phyloP scores from a whole-genome alignment of 2,888 invertebrate species.

The Sicus ferrugineus region DNA sequence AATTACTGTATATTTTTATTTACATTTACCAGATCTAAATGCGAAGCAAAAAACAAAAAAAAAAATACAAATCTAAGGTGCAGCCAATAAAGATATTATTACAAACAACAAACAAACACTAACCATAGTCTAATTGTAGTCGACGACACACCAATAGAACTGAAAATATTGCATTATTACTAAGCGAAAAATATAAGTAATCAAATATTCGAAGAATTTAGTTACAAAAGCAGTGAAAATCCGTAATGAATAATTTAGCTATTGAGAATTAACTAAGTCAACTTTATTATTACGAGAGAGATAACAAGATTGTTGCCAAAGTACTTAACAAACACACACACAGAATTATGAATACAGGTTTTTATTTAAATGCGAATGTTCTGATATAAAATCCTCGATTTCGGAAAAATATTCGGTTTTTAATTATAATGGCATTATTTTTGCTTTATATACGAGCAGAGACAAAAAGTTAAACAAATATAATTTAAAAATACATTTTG shows the following conservation, averaged over 20 bases:
- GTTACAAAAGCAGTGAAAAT: slow-evolving; percentile 34
- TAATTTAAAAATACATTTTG: too few species aligned
- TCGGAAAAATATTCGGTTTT: too few species aligned
- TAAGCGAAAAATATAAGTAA: slow-evolving; percentile 27
- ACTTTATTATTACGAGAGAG: slow-evolving; percentile 55
- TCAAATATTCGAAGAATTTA: slow-evolving; percentile 40
- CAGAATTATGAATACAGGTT: slow-evolving; percentile 24
- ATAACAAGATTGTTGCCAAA: slow-evolving; percentile 64
- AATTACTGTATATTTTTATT: slow-evolving; percentile 36
- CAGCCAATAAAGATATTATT: slow-evolving; percentile 28
- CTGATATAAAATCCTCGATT: too few species aligned
- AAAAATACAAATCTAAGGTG: slow-evolving; percentile 11
- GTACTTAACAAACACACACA: slow-evolving; percentile 44
- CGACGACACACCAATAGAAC: slow-evolving; percentile 36
- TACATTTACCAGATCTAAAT: slow-evolving; percentile 34
- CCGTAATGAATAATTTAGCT: slow-evolving; percentile 37
- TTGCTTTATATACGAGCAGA: too few species aligned
- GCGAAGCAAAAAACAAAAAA: slow-evolving; percentile 10
- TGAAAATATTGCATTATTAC: slow-evolving; percentile 36
- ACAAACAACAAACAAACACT: slow-evolving; percentile 31
- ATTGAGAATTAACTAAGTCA: slow-evolving; percentile 36
- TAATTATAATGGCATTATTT: too few species aligned
- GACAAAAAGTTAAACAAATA: too few species aligned
- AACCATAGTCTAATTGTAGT: too few species aligned
- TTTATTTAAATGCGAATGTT: slow-evolving; percentile 37